Conservation (phyloP, 2,888 invertebrate genomes). For the Hypena proboscidalis region DNA sequence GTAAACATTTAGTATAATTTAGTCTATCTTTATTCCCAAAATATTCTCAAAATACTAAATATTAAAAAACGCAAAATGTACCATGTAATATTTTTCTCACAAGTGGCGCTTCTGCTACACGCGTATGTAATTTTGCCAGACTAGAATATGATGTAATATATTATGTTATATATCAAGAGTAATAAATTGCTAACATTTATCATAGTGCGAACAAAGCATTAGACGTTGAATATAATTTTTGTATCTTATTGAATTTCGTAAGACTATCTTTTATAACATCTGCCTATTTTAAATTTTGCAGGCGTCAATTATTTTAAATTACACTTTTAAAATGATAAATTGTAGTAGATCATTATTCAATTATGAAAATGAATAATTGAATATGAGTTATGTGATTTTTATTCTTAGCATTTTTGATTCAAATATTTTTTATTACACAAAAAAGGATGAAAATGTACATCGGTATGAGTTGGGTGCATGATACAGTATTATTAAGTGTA, state of each 20-base stretch:
- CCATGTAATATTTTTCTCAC: no score
- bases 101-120: no score
- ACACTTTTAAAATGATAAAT: conserved; percentile 19
- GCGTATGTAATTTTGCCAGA: conserved; percentile 9
- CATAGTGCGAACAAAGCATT: conserved; percentile 28
- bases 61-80: no score
- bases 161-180: conserved; percentile 25
- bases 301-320: conserved; percentile 13
- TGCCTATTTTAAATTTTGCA: conserved; percentile 10
- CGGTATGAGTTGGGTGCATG: conserved; percentile 38
- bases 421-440: conserved; percentile 6
- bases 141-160: conserved; percentile 27
- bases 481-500: conserved; percentile 60
- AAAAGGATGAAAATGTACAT: conserved; percentile 12
- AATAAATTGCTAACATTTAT: conserved; percentile 39
- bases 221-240: conserved; percentile 26
- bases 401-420: conserved; percentile 8
- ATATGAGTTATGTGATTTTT: conserved; percentile 6
- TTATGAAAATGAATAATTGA: conserved; percentile 8
- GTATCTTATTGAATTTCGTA: conserved; percentile 37
- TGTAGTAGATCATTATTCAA: conserved; percentile 8
- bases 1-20: no score
- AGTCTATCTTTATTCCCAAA: no score
- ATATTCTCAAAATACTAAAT: no score
- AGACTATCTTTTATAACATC: conserved; percentile 21